These are phyloP conservation scores for Thrips palmi DNA, from an alignment of 1,140 invertebrate species.

Conservation along the genomic window DNA sequence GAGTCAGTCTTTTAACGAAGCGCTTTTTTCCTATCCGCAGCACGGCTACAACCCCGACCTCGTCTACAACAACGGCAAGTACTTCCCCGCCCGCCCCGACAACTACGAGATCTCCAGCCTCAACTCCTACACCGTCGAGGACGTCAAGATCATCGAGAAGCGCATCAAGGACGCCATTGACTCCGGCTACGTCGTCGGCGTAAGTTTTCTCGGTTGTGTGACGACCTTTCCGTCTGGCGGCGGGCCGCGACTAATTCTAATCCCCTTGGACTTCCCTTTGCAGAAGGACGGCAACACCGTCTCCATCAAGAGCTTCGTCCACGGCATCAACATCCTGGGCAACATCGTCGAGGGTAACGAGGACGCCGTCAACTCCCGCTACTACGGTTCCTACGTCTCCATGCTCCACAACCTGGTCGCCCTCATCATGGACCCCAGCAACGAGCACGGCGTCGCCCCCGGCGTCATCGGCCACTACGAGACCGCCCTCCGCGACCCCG, in stretches of 20 bases:
- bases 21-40: slow-evolving; percentile 8
- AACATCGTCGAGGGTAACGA: slow-evolving; percentile 29
- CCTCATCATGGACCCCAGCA: slow-evolving; percentile 26
- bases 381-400: slow-evolving; percentile 33
- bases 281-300: no score
- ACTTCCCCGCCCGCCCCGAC: slow-evolving; percentile 9
- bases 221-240: no score
- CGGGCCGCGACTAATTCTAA: no score
- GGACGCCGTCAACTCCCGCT: slow-evolving; percentile 29
- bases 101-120: no score
- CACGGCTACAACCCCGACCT: slow-evolving; percentile 13
- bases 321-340: slow-evolving; percentile 28
- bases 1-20: no score
- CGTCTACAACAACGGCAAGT: slow-evolving; percentile 8
- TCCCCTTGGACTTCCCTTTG: no score
- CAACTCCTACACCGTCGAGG: no score
- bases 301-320: no score
- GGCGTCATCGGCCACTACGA: slow-evolving; percentile 26
- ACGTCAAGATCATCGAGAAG: no score
- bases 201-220: no score
- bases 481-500: slow-evolving; percentile 29
- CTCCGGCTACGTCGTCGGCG: no score
- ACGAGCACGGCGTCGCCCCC: slow-evolving; percentile 21
- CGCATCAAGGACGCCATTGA: no score
- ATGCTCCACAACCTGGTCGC: slow-evolving; percentile 24